Percentiles rank a stretch among this genome's conserved stretches.
Evolutionary conservation across 2,113 vertebrate species (phyloP).

Genomic region (Argyrosomus japonicus): DNA sequence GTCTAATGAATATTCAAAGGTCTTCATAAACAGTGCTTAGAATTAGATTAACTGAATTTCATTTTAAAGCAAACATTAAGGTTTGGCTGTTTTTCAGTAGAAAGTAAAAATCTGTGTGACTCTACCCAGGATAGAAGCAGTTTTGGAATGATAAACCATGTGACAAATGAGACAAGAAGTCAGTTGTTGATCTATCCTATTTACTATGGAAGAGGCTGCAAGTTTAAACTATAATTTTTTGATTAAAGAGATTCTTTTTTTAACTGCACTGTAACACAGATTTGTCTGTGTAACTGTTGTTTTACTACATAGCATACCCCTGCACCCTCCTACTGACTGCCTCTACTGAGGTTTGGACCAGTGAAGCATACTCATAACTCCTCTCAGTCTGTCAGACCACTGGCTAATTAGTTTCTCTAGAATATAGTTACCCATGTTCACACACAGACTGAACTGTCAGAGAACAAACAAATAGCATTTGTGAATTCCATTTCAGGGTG

Average conservation of each 20-base stretch:
- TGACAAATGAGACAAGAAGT: neutral
- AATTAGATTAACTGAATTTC: neutral
- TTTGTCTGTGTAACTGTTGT: constrained; percentile 11
- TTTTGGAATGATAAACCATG: constrained; percentile 23
- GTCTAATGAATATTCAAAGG: neutral
- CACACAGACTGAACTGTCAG: constrained; percentile 49
- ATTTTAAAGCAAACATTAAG: neutral
- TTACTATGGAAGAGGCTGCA: neutral
- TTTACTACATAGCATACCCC: constrained; percentile 28
- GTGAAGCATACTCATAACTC: constrained; percentile 49
- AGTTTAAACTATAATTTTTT: constrained; percentile 8
- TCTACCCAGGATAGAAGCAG: neutral
- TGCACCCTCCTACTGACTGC: constrained; percentile 32
- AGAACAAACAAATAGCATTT: constrained; percentile 64
- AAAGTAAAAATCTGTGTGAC: constrained; percentile 7
- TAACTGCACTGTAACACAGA: constrained; percentile 11
- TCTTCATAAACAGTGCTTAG: neutral
- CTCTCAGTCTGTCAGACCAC: constrained; percentile 56
- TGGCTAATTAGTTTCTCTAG: constrained; percentile 70
- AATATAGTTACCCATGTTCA: constrained; percentile 65
- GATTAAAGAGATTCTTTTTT: neutral
- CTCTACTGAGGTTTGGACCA: constrained; percentile 46
- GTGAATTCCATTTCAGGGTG: constrained; percentile 58
- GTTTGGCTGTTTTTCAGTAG: neutral
- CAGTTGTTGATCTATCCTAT: neutral